Evolutionary conservation across 2,797 vertebrate species (phyloP).

Genomic region (Toxotes lorentzi): DNA sequence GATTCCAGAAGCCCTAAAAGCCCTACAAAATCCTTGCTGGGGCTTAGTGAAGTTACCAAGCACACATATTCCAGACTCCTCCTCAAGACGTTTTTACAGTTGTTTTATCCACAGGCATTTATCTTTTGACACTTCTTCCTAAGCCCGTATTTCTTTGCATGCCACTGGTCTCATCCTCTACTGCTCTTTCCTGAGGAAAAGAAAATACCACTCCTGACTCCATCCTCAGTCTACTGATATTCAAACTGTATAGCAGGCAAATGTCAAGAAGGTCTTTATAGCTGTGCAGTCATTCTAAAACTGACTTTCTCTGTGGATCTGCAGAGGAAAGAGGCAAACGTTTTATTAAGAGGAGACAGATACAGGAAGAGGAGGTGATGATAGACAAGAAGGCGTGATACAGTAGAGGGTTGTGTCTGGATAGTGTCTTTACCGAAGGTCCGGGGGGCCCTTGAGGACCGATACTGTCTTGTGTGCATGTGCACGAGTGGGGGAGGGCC

Average conservation of each 20-base stretch:
- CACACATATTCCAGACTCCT: constrained; percentile 69
- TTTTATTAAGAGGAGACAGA: constrained; percentile 39
- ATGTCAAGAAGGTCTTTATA: constrained; percentile 22
- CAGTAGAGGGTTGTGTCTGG: not conserved
- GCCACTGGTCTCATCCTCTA: constrained; percentile 59
- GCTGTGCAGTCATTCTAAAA: constrained; percentile 26
- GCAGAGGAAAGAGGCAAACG: constrained; percentile 46
- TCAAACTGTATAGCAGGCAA: constrained; percentile 39
- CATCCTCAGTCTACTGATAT: constrained; percentile 27
- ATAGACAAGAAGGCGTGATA: constrained; percentile 20
- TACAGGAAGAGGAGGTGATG: constrained; percentile 25
- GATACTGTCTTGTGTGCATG: constrained; percentile 96
- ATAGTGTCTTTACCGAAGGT: constrained; percentile 89
- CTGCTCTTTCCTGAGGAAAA: constrained; percentile 60
- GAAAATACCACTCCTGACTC: constrained; percentile 53
- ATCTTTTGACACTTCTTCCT: constrained; percentile 75
- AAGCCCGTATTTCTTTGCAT: constrained; percentile 62
- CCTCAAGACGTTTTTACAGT: constrained; percentile 42
- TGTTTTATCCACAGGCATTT: constrained; percentile 74
- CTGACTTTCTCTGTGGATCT: constrained; percentile 9
- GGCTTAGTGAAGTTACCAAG: constrained; percentile 64
- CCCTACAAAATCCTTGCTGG: constrained; percentile 57
- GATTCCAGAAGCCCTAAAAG: constrained; percentile 72
- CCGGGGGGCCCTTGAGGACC: constrained; percentile 96
- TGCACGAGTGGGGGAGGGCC: constrained; percentile 96